Conservation (phyloP, 1,140 invertebrate species). For the Tribolium castaneum region DNA sequence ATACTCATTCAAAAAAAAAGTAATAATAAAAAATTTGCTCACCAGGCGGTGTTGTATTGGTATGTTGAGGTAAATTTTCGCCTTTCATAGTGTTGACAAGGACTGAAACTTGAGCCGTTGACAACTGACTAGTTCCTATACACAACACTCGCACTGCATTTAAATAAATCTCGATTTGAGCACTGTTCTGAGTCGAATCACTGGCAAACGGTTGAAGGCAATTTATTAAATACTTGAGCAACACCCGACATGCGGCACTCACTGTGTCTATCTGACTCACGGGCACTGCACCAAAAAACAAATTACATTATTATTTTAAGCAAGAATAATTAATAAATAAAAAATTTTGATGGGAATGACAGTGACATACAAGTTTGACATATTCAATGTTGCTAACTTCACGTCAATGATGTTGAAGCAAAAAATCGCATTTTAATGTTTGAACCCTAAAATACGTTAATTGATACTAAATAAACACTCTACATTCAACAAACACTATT, state of each 20-base stretch:
- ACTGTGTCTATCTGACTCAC: slow-evolving; percentile 61
- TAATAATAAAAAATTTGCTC: slow-evolving; percentile 19
- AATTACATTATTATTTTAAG: slow-evolving; percentile 4
- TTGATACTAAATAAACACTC: too few relatives aligned
- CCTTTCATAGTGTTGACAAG: slow-evolving; percentile 76
- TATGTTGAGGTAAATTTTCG: slow-evolving; percentile 71
- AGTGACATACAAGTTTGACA: too few relatives aligned
- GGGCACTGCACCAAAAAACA: slow-evolving; percentile 57
- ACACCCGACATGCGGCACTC: slow-evolving; percentile 60
- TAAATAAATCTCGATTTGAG: slow-evolving; percentile 63
- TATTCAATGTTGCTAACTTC: too few relatives aligned
- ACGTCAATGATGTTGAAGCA: too few relatives aligned
- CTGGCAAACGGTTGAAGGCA: slow-evolving; percentile 55
- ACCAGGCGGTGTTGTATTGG: slow-evolving; percentile 68
- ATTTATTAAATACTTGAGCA: slow-evolving; percentile 61
- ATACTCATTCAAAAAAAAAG: too few relatives aligned
- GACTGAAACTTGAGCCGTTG: slow-evolving; percentile 70
- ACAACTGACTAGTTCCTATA: slow-evolving; percentile 69
- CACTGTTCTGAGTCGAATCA: slow-evolving; percentile 55
- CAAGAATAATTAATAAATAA: too few relatives aligned
- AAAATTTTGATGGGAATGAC: background rate
- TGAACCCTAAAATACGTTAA: too few relatives aligned
- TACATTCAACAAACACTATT: too few relatives aligned
- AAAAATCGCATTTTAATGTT: too few relatives aligned
- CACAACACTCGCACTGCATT: slow-evolving; percentile 72